Evolutionary conservation across 1,140 invertebrate species (phyloP).

Genomic region (Tetranychus urticae): DNA sequence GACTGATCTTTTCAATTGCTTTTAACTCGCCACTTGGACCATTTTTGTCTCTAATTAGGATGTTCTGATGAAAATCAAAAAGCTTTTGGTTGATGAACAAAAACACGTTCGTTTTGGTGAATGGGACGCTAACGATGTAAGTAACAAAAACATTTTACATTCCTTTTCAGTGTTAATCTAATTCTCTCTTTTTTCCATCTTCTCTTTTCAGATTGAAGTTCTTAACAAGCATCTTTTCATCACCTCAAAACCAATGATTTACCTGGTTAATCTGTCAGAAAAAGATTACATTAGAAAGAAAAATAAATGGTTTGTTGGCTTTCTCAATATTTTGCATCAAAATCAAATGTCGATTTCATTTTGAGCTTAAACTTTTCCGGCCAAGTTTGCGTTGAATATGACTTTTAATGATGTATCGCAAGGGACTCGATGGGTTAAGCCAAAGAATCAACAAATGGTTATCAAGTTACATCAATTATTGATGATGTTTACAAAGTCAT

Average conservation of each 20-base stretch:
- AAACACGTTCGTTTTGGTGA: slow-evolving; percentile 74
- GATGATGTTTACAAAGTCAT: neutral
- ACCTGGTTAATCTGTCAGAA: slow-evolving; percentile 88
- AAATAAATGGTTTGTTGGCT: slow-evolving; percentile 60
- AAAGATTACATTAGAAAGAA: slow-evolving; percentile 97
- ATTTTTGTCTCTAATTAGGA: slow-evolving; percentile 32
- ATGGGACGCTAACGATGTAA: slow-evolving; percentile 80
- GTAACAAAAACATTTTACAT: slow-evolving; percentile 16
- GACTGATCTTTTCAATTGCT: too few species aligned
- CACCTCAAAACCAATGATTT: slow-evolving; percentile 94
- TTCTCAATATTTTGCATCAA: too few species aligned
- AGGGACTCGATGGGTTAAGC: too few species aligned
- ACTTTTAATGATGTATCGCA: too few species aligned
- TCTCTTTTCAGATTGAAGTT: slow-evolving; percentile 59
- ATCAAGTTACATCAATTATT: neutral
- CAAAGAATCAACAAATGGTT: neutral
- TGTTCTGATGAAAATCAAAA: slow-evolving; percentile 58
- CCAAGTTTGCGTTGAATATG: too few species aligned
- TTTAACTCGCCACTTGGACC: too few species aligned
- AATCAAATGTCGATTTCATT: too few species aligned
- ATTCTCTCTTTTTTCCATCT: slow-evolving; percentile 13
- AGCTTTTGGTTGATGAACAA: slow-evolving; percentile 59
- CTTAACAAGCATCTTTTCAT: slow-evolving; percentile 90
- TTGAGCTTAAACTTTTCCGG: too few species aligned
- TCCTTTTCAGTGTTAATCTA: neutral